Base-by-base conservation (phyloP, 2,888 invertebrate genomes). In the Phaedon cochleariae region DNA sequence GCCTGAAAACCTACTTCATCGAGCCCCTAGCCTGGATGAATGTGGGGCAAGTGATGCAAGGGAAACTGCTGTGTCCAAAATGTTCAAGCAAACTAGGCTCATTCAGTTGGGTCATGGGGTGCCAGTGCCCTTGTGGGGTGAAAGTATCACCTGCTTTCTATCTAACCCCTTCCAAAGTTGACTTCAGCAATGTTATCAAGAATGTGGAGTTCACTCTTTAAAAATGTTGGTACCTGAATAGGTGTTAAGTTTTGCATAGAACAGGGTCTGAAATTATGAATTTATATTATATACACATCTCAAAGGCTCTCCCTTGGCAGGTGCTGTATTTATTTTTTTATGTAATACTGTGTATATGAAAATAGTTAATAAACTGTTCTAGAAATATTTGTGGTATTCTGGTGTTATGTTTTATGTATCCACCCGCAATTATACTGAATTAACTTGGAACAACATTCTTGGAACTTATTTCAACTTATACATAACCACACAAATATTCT, bases 1-100 rank as follows among this genome's bases (percentile, higher is more conserved):
- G 96, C 80, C 87, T 86, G 2, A 89, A 89, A 76, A 93, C 92
- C 73, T 89, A 92, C 82, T 97, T 96, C 84, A 87, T 96, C 68
- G 96, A 96, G 84, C 97, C 97, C 0, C 87, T 96, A 78, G 86
- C 90, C 10, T 97, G 97, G 96, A 96, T 96, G 95, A 86, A 90
- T 76, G 89, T 92, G 51, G 37, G 62, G 5, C 61, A 64, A 45
- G 58, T 59, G 4, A 86, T 90, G 12, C 90, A 92, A 77, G 96
- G 96, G 41, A 95, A 96, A 83, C 86, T 97, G 68, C 87, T 90
- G 82, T 93, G 96, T 82, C 94, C 96, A 52, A 93, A 94, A 81
- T 96, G 96, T 79, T 85, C 85, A 65, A 89, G 89, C 67, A 96
- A 96, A 84, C 86, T 96, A 67, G 97, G 96, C 26, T 94, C 93